These are phyloP conservation scores for Cephonodes hylas DNA, from an alignment of 2,888 invertebrate genomes.

Conservation along the genomic window DNA sequence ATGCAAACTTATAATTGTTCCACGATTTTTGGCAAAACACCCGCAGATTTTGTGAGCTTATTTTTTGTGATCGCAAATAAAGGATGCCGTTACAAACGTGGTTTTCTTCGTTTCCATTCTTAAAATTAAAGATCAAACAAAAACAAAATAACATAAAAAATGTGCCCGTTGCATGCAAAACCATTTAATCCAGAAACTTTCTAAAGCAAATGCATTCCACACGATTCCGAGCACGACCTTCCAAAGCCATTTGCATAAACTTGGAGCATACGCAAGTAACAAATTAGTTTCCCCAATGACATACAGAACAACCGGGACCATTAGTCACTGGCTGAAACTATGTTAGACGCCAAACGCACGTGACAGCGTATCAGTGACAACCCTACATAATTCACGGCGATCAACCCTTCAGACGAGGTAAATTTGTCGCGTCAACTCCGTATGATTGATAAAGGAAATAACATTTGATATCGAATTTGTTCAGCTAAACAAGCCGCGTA, in stretches of 20 bases:
- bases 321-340: slow-evolving; percentile 37
- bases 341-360: slow-evolving; percentile 32
- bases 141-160: no score
- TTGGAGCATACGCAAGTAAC: slow-evolving; percentile 18
- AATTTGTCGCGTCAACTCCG: slow-evolving; percentile 30
- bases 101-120: no score
- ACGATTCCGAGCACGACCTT: no score
- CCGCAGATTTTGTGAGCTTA: no score
- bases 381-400: slow-evolving; percentile 24
- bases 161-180: no score
- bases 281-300: background rate
- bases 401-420: slow-evolving; percentile 24
- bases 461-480: slow-evolving; percentile 32
- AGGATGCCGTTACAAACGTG: no score
- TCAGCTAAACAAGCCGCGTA: background rate
- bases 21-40: no score
- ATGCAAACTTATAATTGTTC: no score
- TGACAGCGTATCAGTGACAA: slow-evolving; percentile 39
- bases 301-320: slow-evolving; percentile 23
- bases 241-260: background rate
- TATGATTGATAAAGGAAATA: slow-evolving; percentile 49
- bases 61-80: no score
- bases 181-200: background rate
- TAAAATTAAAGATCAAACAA: no score
- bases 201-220: background rate